Evolutionary conservation across 2,888 invertebrate species (phyloP).

Genomic region (Sesia bembeciformis): DNA sequence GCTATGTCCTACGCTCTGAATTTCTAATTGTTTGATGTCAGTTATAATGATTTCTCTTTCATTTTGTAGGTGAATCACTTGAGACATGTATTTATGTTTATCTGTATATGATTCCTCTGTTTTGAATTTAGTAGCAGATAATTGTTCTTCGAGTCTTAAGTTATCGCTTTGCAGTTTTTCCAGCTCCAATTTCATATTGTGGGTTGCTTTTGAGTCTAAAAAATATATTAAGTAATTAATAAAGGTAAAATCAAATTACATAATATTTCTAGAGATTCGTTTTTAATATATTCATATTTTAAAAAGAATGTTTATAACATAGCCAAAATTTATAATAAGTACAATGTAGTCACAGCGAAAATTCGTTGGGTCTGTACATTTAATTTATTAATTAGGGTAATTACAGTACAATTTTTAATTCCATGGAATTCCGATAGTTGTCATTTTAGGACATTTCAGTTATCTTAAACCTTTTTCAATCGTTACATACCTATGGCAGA

Average conservation of each 20-base stretch:
- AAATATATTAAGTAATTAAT: not conserved
- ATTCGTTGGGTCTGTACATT: too few relatives aligned
- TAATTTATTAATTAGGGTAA: too few relatives aligned
- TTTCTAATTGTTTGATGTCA: slow-evolving; percentile 48
- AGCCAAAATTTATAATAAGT: too few relatives aligned
- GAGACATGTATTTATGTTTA: slow-evolving; percentile 30
- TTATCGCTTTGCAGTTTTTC: slow-evolving; percentile 42
- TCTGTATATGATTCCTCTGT: slow-evolving; percentile 30
- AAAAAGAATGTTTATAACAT: too few relatives aligned
- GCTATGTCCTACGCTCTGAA: slow-evolving; percentile 45
- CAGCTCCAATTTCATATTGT: slow-evolving; percentile 57
- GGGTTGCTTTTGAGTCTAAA: slow-evolving; percentile 57
- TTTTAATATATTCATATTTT: too few relatives aligned
- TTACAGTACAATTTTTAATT: too few relatives aligned
- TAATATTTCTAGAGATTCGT: not conserved
- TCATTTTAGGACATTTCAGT: too few relatives aligned
- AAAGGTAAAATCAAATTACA: not conserved
- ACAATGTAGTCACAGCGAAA: too few relatives aligned
- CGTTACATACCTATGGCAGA: too few relatives aligned
- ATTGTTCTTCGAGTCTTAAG: slow-evolving; percentile 29
- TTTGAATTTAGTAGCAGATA: slow-evolving; percentile 31
- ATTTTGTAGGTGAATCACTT: slow-evolving; percentile 33
- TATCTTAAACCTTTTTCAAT: too few relatives aligned
- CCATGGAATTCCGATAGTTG: too few relatives aligned
- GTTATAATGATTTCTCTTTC: slow-evolving; percentile 43